Conservation (phyloP, 1,140 invertebrate species). For the Drosophila kurseongensis region DNA sequence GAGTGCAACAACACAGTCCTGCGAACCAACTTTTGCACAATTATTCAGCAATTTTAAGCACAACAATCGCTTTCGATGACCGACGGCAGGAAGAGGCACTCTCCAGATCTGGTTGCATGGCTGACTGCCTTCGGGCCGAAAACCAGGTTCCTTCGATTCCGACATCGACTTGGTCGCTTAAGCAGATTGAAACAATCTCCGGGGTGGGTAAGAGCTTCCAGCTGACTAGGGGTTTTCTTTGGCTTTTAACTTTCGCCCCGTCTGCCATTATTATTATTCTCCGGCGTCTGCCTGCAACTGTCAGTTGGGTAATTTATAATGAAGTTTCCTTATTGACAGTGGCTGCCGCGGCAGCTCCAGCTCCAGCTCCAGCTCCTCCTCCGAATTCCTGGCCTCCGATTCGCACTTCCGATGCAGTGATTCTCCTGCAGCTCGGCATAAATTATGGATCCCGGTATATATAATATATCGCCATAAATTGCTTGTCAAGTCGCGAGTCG, state of each 20-base stretch:
- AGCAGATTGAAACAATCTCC: slow-evolving; percentile 79
- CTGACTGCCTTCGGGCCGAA: slow-evolving; percentile 36
- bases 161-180: slow-evolving; percentile 51
- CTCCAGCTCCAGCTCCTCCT: background rate
- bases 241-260: slow-evolving; percentile 22
- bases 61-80: slow-evolving; percentile 67
- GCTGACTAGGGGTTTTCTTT: slow-evolving; percentile 37
- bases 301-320: slow-evolving; percentile 78
- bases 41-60: slow-evolving; percentile 68
- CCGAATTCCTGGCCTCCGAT: background rate
- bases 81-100: background rate
- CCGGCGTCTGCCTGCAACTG: slow-evolving; percentile 51
- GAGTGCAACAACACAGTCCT: slow-evolving; percentile 20
- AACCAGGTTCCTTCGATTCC: slow-evolving; percentile 29
- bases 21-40: slow-evolving; percentile 54
- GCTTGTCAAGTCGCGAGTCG: slow-evolving; percentile 23
- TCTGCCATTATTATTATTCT: slow-evolving; percentile 52
- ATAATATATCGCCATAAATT: slow-evolving; percentile 56
- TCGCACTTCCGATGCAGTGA: slow-evolving; percentile 71
- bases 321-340: slow-evolving; percentile 72
- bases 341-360: slow-evolving; percentile 20
- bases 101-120: slow-evolving; percentile 49
- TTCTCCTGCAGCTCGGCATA: slow-evolving; percentile 71
- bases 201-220: slow-evolving; percentile 65
- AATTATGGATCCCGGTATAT: slow-evolving; percentile 50